Evolutionary conservation across 2,113 vertebrate genomes (phyloP).

Genomic region (Tachysurus fulvidraco): DNA sequence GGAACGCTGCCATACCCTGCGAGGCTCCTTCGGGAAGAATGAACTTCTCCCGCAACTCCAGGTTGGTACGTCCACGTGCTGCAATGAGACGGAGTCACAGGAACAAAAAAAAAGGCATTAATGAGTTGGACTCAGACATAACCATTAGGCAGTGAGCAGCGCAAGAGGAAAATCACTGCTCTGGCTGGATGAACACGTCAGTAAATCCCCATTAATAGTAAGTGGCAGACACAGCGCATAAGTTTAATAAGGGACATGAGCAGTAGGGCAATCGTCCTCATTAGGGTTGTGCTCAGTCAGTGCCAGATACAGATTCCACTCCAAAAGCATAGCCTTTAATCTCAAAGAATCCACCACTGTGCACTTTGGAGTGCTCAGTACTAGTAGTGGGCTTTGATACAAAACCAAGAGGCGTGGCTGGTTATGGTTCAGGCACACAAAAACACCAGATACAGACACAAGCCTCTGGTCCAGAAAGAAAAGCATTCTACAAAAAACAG

Average conservation of each 20-base stretch:
- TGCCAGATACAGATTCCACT: constrained; percentile 37
- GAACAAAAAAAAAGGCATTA: constrained; percentile 1
- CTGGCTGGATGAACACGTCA: constrained; percentile 34
- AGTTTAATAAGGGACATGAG: constrained; percentile 38
- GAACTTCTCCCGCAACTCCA: constrained; percentile 97
- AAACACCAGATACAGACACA: constrained; percentile 42
- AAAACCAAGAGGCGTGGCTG: constrained; percentile 62
- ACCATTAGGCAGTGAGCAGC: constrained; percentile 63
- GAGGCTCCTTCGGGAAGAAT: constrained; percentile 93
- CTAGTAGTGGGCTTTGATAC: constrained; percentile 6
- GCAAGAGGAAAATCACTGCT: constrained; percentile 57
- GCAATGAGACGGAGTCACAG: constrained; percentile 36
- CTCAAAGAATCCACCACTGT: constrained; percentile 42
- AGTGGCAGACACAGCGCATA: constrained; percentile 34
- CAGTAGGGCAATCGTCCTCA: constrained; percentile 35
- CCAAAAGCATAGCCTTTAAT: constrained; percentile 60
- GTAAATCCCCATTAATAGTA: constrained; percentile 44
- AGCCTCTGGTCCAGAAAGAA: constrained; percentile 50
- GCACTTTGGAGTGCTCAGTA: constrained; percentile 14
- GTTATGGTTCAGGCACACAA: constrained; percentile 55
- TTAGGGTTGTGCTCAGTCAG: constrained; percentile 34
- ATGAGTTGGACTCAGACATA: neutral
- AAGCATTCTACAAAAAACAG: constrained; percentile 64
- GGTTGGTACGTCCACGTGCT: constrained; percentile 96
- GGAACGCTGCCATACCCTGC: constrained; percentile 91